Evolutionary conservation across 2,113 vertebrate species (phyloP).

Genomic region (Odontophorus gujanensis): DNA sequence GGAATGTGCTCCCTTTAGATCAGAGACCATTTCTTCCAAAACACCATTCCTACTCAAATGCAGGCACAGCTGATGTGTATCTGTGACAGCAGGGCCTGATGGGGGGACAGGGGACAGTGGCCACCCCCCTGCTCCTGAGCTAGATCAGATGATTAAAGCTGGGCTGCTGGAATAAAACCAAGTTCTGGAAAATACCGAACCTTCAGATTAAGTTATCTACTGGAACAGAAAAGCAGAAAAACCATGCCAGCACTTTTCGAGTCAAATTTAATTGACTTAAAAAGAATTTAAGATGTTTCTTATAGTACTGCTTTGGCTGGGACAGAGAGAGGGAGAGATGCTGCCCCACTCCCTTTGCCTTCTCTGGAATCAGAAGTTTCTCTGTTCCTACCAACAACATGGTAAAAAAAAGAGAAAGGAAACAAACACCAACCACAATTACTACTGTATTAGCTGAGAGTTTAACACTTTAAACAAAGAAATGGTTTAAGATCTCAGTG

Average conservation of each 20-base stretch:
- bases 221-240: neutral
- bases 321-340: neutral
- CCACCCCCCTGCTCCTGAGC: fast-evolving
- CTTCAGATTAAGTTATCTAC: slow-evolving; percentile 13
- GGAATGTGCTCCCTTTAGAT: neutral
- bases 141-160: neutral
- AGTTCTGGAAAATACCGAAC: neutral
- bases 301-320: neutral
- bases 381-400: neutral
- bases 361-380: neutral
- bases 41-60: neutral
- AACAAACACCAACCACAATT: neutral
- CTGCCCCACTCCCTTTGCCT: neutral
- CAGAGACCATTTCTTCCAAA: neutral
- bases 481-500: neutral
- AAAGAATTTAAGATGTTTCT: neutral
- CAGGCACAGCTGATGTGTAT: neutral
- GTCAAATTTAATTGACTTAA: neutral
- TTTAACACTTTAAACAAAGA: neutral
- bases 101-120: neutral
- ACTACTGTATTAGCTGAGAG: neutral
- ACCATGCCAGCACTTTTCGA: neutral
- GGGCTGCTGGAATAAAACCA: neutral
- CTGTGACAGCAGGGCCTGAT: neutral
- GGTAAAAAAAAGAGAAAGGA: neutral